A percentile compares a stretch with the other conserved stretches of the same genome.
These are phyloP conservation scores for Loris lydekkerianus DNA, from an alignment of 2,797 vertebrate species.

Conservation along the genomic window DNA sequence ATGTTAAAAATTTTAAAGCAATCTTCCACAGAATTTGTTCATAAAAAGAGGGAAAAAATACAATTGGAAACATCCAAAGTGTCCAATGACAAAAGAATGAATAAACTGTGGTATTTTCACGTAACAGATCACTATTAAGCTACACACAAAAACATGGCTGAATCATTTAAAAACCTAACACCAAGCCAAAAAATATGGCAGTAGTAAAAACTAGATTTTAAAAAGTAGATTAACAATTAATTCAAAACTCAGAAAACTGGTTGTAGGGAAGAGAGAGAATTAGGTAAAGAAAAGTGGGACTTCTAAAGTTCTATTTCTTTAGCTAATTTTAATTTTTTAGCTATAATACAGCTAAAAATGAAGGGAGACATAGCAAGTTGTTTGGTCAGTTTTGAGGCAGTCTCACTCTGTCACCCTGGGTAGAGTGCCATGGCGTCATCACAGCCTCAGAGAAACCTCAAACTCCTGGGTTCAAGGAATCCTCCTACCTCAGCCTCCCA, in stretches of 20 bases:
- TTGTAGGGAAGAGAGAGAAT: neutral
- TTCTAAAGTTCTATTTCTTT: neutral
- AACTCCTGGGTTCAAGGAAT: too few relatives aligned
- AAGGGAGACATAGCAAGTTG: neutral
- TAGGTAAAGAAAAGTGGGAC: neutral
- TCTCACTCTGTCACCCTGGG: too few relatives aligned
- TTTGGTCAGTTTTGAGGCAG: too few relatives aligned
- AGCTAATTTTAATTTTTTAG: neutral
- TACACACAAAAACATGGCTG: neutral
- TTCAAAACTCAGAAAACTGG: constrained; percentile 27
- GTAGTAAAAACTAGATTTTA: neutral
- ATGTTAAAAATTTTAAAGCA: neutral
- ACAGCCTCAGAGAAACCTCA: too few relatives aligned
- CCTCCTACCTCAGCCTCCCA: too few relatives aligned
- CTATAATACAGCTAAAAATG: neutral
- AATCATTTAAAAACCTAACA: neutral
- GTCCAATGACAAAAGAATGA: neutral
- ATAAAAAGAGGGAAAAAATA: constrained; percentile 36
- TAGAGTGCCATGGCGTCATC: too few relatives aligned
- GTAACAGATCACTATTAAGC: neutral
- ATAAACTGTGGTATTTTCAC: constrained; percentile 9
- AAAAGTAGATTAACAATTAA: neutral
- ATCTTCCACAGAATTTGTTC: neutral
- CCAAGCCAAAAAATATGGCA: neutral
- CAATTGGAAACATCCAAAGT: neutral